Percentiles rank a stretch among this genome's conserved stretches.
These are phyloP conservation scores for Carettochelys insculpta DNA, from an alignment of 2,113 vertebrate genomes.

Conservation along the genomic window DNA sequence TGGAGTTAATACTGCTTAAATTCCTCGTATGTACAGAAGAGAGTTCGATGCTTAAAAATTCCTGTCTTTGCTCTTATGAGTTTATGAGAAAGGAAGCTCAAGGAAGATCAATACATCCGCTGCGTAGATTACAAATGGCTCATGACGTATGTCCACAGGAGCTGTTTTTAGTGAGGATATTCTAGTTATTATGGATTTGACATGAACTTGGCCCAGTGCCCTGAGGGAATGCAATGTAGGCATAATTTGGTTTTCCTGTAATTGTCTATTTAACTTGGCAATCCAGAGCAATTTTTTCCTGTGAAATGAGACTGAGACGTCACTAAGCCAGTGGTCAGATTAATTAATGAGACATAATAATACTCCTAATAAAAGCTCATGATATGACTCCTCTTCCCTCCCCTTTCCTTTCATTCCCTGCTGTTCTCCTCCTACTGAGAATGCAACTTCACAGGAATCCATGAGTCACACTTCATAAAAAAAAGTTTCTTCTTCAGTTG, in stretches of 20 bases:
- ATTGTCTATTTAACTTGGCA: slow-evolving; percentile 93
- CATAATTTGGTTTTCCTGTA: slow-evolving; percentile 98
- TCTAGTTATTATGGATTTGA: slow-evolving; percentile 94
- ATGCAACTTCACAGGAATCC: slow-evolving; percentile 74
- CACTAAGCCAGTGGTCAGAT: slow-evolving; percentile 77
- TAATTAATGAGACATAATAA: slow-evolving; percentile 89
- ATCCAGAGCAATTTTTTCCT: slow-evolving; percentile 86
- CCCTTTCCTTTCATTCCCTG: slow-evolving; percentile 68
- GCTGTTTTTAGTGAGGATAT: slow-evolving; percentile 90
- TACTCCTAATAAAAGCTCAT: slow-evolving; percentile 84
- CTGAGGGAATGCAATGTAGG: slow-evolving; percentile 92
- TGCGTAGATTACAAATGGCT: slow-evolving; percentile 90
- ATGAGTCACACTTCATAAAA: slow-evolving; percentile 78
- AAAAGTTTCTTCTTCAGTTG: slow-evolving; percentile 72
- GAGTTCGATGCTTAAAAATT: slow-evolving; percentile 55
- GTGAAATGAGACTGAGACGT: slow-evolving; percentile 85
- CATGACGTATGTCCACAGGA: slow-evolving; percentile 90
- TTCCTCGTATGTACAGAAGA: slow-evolving; percentile 49
- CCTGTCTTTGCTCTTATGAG: slow-evolving; percentile 79
- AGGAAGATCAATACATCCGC: slow-evolving; percentile 95
- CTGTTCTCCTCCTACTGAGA: slow-evolving; percentile 66
- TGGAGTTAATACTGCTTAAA: slow-evolving; percentile 77
- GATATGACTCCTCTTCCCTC: slow-evolving; percentile 77
- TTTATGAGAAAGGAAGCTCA: slow-evolving; percentile 98
- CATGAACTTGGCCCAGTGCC: slow-evolving; percentile 92